Base-by-base conservation (phyloP, 2,888 invertebrate species). In the Drosophila suboccidentalis region DNA sequence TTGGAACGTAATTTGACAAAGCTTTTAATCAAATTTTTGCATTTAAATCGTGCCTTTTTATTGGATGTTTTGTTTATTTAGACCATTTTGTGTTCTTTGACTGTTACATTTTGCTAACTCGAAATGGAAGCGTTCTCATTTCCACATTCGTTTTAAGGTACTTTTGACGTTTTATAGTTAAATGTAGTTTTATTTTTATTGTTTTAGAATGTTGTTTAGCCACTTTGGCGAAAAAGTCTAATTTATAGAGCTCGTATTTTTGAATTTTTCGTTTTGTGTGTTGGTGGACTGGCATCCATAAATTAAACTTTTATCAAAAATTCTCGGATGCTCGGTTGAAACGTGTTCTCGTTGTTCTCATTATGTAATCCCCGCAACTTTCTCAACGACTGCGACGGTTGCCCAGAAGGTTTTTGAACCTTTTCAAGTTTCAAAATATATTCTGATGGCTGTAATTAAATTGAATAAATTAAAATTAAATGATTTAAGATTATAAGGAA, bases 121-220 rank as follows among this genome's bases (percentile, higher is more conserved):
- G 9, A 75, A 65, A 54, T 55, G 43, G 46, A 47, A 26, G 61
- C 55, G 49, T 60, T 78, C 71, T 78, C 67, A 79, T 74, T 84
- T 85, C 75, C 78, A 69, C 64, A 74, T 78, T 81, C 44, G 62
- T 64, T 70, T 55, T 63, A 50, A 60, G 55, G 39, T 50, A 43
- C 49, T 11, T 38, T 49, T 32, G 55, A 46, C 26, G 9, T 58
- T 51, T 70, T 70, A 39, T 49, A 57, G 58, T 55, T 66, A 32
- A 44, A 51, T 55, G 55, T 73, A 80, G 87, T 67, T 79, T 60
- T 58, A 38, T 51, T 75, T 89, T 87, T 89, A 90, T 87, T 69
- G 87, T 63, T 79, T 90, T 90, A 90, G 87, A 87, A 81, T 87
- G 87, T 87, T 87, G 87, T 71, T 78, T 72, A 68, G 80, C 90